phyloP scores from a whole-genome alignment of 2,113 vertebrate species.

The Stegostoma tigrinum region DNA sequence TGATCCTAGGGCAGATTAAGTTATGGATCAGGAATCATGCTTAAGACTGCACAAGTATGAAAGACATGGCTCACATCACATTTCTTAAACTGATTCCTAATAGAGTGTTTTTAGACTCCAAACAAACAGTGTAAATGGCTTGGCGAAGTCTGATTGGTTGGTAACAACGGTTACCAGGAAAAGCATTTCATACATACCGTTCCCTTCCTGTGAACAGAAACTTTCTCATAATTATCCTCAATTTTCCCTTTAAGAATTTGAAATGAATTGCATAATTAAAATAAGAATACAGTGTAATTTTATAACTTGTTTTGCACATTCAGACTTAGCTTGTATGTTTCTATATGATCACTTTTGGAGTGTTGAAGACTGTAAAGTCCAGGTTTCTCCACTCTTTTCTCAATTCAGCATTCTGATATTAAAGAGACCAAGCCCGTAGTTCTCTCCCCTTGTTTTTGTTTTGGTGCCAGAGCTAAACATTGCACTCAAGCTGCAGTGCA shows the following conservation, averaged over 20 bases:
- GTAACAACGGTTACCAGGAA: not conserved
- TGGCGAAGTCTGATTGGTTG: not conserved
- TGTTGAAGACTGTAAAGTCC: not conserved
- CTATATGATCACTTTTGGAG: not conserved
- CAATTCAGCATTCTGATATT: not conserved
- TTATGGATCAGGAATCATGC: not conserved
- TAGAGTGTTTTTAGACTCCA: not conserved
- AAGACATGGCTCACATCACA: not conserved
- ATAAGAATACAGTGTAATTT: too few species aligned
- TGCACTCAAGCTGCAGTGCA: not conserved
- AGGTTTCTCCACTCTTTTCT: not conserved
- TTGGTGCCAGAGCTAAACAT: not conserved
- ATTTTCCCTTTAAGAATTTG: not conserved
- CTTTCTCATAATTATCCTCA: not conserved
- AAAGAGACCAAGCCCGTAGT: not conserved
- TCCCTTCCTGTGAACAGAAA: not conserved
- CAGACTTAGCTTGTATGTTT: not conserved
- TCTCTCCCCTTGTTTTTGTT: not conserved
- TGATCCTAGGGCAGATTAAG: not conserved
- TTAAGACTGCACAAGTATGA: not conserved
- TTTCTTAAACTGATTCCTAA: not conserved
- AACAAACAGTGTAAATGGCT: not conserved
- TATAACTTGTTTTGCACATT: not conserved
- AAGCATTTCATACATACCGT: not conserved
- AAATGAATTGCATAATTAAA: too few species aligned